Evolutionary conservation across 2,113 vertebrate species (phyloP).

Genomic region (Conger conger): DNA sequence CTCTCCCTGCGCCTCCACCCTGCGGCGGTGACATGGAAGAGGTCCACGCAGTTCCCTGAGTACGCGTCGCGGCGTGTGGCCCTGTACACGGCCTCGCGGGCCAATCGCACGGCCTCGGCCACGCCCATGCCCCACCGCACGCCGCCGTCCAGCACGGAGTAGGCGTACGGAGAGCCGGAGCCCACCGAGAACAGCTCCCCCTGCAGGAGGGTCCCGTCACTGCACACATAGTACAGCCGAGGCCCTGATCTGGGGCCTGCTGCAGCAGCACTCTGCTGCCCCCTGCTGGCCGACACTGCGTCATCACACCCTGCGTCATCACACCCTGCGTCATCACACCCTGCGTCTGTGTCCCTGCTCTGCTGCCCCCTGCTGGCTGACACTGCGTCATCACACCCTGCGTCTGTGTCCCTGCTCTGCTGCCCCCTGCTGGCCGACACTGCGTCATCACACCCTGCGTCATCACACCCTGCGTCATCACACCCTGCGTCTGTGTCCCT

Average conservation of each 20-base stretch:
- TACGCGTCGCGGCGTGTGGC: conserved; percentile 82
- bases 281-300: not conserved
- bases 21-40: conserved; percentile 72
- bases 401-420: too few species aligned
- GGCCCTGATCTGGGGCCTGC: conserved; percentile 58
- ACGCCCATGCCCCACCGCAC: conserved; percentile 67
- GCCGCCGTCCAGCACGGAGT: conserved; percentile 68
- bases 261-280: not conserved
- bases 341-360: too few species aligned
- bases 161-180: conserved; percentile 84
- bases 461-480: not conserved
- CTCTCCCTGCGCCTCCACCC: conserved; percentile 75
- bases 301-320: not conserved
- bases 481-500: too few species aligned
- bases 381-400: not conserved
- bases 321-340: not conserved
- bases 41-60: conserved; percentile 81
- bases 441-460: not conserved
- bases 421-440: not conserved
- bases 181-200: conserved; percentile 78
- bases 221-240: conserved; percentile 78
- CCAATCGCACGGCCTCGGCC: conserved; percentile 70
- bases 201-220: conserved; percentile 72
- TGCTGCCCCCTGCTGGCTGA: not conserved
- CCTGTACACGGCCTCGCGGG: conserved; percentile 76